Conservation (phyloP, 2,113 vertebrate genomes). For the Pluvianellus socialis region DNA sequence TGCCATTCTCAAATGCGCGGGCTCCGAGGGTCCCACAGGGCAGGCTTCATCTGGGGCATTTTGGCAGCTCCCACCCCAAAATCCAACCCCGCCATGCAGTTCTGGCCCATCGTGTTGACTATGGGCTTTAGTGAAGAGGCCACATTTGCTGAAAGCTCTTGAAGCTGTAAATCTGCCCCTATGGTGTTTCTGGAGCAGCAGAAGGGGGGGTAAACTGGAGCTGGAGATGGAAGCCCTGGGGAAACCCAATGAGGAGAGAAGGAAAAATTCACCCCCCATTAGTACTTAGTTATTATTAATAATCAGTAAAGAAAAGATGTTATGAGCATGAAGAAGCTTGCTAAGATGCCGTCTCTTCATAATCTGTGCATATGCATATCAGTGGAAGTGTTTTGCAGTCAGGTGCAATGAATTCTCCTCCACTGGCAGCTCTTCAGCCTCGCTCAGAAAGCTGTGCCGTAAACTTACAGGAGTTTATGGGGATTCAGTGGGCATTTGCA, state of each 20-base stretch:
- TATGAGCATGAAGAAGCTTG: not conserved
- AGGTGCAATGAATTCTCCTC: not conserved
- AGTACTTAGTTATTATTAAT: not conserved
- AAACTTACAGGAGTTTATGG: not conserved
- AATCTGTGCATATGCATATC: not conserved
- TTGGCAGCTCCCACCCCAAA: not conserved
- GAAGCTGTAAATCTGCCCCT: not conserved
- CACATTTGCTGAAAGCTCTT: not conserved
- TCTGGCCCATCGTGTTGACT: not conserved
- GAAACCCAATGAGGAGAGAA: not conserved
- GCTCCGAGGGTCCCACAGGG: not conserved
- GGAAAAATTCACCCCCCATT: not conserved
- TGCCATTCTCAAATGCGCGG: not conserved
- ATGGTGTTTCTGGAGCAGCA: not conserved
- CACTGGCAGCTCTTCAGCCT: not conserved
- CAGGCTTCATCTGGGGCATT: not conserved
- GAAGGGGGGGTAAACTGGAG: not conserved
- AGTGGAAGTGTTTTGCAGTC: not conserved
- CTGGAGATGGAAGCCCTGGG: not conserved
- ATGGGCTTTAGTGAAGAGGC: not conserved
- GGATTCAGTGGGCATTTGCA: not conserved
- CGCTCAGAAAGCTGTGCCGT: not conserved
- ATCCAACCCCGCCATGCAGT: rapidly evolving
- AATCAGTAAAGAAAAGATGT: not conserved
- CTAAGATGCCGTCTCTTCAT: not conserved